Base-by-base conservation (phyloP, 2,797 vertebrate species). In the Sebastes dallii region DNA sequence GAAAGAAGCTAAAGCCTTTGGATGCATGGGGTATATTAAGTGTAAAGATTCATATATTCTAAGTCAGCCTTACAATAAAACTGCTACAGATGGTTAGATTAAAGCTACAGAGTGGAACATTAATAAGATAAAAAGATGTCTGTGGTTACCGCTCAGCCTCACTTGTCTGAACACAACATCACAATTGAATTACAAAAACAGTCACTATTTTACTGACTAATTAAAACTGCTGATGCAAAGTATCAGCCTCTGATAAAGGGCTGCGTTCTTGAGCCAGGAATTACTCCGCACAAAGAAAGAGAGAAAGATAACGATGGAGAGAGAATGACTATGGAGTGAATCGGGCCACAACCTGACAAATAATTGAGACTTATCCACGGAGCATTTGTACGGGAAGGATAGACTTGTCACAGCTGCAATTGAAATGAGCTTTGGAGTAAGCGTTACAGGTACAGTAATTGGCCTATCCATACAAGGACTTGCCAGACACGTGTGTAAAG, bases 211-310 rank as follows among this genome's bases (percentile, higher is more conserved):
- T 39, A 69, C 55, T 10, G 54, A 65, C 76, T 81, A 81, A 88
- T 88, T 90, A 80, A 87, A 89, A 72, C 72, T 13, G 42, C 55
- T 69, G 72, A 75, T 79, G 83, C 80, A 66, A 80, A 88, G 78
- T 69, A 75, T 77, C 69, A 65, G 30, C 64, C 22, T 50, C 58
- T 78, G 66, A 83, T 84, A 73, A 78, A 64, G 18, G 54, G 42
- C 75, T 56, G 39, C 60, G 66, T 66, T 72, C 42, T 66, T n/a
- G 50, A 75, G 69, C 60, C 36, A 72, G 39, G 39, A 83, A 81
- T 89, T 81, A 79, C 46, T 68, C 13, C 2, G 20, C 72, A 75
- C 59, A 78, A 84, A 85, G 69, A 82, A 65, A 68, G 22, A 64
- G 52, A 54, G 24, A 61, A 20, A 32, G 52, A 82, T 60, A 78